Evolutionary conservation across 2,113 vertebrate species (phyloP), one percentile per base, ranked within the genome.

Genomic region (Eonycteris spelaea): DNA sequence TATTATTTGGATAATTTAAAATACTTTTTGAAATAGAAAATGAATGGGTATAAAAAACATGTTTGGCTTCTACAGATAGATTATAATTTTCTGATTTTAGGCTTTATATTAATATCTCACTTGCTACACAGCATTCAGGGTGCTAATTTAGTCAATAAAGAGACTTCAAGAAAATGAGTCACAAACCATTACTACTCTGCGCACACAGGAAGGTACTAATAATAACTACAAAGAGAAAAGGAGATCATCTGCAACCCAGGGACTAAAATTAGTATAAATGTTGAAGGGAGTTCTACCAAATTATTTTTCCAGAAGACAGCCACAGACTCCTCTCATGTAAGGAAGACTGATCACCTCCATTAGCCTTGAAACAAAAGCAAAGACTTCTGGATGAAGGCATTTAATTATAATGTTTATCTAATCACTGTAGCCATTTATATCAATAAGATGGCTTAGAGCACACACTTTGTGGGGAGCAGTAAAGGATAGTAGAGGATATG

Each of bases 391-490:
- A 91, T 89, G 59, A 84, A 75, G 75, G 74, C 89, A 91, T 92
- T 97, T 93, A 93, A 96, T 97, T 96, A 93, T 53, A 80, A 83
- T 97, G 89, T 96, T 97, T 96, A 97, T 94, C 88, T 16, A 96
- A 97, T 95, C 87, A 63, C 85, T 35, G 12, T 91, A 87, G 30
- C 18, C 79, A 90, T 94, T 94, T 96, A 57, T 30, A 59, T 83
- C 96, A 95, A 10, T 18, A 96, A 78, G 65, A 93, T 92, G 74
- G 30, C 55, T 94, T 57, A 74, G 61, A 91, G 45, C 22, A 70
- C 63, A 53, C 18, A 51, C 35, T 93, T 86, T 88, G 79, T 45
- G 48, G 91, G 71, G 12, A 1, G 73, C 21, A 92, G n/a, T 63
- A 40, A 94, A 93, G 18, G 51, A 15, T 57, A 93, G 5, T 33